Percentiles rank a stretch among this genome's conserved stretches.
These are phyloP conservation scores for Brevimyrus niger DNA, from an alignment of 2,113 vertebrate species.

Conservation along the genomic window DNA sequence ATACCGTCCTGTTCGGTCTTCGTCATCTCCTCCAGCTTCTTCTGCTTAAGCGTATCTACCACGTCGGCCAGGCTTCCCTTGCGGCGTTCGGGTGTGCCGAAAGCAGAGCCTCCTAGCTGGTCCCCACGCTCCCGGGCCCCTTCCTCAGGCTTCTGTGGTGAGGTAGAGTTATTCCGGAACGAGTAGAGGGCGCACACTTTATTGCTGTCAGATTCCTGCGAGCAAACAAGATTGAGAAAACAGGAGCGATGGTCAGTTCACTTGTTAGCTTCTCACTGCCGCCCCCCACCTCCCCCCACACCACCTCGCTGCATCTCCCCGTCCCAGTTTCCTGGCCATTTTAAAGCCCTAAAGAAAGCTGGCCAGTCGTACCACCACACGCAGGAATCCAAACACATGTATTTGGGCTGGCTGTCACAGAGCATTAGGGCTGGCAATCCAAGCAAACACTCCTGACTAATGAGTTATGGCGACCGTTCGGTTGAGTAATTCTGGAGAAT, in stretches of 20 bases:
- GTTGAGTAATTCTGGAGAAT: background rate
- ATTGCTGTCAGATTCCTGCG: slow-evolving; percentile 81
- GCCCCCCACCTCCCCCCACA: too few relatives aligned
- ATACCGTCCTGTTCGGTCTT: slow-evolving; percentile 90
- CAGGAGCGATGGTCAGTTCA: background rate
- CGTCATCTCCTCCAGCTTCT: slow-evolving; percentile 95
- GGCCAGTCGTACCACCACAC: background rate
- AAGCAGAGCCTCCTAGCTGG: slow-evolving; percentile 70
- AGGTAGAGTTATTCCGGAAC: slow-evolving; percentile 90
- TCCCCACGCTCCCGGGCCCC: slow-evolving; percentile 77
- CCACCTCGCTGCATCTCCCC: background rate
- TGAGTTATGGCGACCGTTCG: background rate
- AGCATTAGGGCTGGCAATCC: background rate
- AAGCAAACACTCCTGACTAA: slow-evolving; percentile 13
- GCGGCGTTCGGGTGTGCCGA: slow-evolving; percentile 89
- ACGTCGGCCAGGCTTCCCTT: slow-evolving; percentile 94
- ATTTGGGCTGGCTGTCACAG: background rate
- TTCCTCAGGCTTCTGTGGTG: slow-evolving; percentile 88
- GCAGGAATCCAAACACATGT: background rate
- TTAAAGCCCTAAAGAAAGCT: background rate
- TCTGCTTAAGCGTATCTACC: slow-evolving; percentile 95
- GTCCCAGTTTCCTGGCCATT: background rate
- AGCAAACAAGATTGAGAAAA: slow-evolving; percentile 34
- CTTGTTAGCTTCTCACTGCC: background rate
- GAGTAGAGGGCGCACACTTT: slow-evolving; percentile 87